Conservation (phyloP, 2,797 vertebrate genomes). For the Gallinago solitaria region DNA sequence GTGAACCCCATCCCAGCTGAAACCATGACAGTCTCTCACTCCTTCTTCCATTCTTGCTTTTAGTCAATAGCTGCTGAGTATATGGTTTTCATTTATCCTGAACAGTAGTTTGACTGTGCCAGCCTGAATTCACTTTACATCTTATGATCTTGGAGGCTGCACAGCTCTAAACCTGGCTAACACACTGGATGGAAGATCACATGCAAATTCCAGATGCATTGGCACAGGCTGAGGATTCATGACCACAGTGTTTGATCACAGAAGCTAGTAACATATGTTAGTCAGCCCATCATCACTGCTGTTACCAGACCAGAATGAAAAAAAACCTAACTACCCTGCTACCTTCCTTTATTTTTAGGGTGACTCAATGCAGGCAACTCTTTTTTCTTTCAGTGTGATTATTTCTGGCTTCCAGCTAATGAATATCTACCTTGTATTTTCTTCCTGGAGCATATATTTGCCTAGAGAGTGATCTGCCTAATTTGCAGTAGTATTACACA, state of each 20-base stretch:
- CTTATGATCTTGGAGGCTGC: neutral
- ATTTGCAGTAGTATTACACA: neutral
- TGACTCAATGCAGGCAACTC: neutral
- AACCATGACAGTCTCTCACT: neutral
- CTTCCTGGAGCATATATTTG: neutral
- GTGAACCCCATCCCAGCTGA: neutral
- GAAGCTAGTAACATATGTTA: neutral
- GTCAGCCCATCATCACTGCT: neutral
- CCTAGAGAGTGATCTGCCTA: neutral
- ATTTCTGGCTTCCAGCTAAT: neutral
- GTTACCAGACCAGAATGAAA: neutral
- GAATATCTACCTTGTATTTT: neutral
- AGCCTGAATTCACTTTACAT: neutral
- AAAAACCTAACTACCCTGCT: neutral
- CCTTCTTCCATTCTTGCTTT: neutral
- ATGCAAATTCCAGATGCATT: constrained; percentile 8
- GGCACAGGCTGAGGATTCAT: neutral
- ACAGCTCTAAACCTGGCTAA: neutral
- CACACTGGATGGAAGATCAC: neutral
- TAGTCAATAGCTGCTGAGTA: neutral
- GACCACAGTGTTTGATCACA: neutral
- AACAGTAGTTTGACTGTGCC: neutral
- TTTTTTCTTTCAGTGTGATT: neutral
- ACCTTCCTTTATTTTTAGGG: neutral
- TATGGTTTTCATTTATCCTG: neutral